phyloP scores from a whole-genome alignment of 2,888 invertebrate genomes.

The Eugnorisma glareosa region DNA sequence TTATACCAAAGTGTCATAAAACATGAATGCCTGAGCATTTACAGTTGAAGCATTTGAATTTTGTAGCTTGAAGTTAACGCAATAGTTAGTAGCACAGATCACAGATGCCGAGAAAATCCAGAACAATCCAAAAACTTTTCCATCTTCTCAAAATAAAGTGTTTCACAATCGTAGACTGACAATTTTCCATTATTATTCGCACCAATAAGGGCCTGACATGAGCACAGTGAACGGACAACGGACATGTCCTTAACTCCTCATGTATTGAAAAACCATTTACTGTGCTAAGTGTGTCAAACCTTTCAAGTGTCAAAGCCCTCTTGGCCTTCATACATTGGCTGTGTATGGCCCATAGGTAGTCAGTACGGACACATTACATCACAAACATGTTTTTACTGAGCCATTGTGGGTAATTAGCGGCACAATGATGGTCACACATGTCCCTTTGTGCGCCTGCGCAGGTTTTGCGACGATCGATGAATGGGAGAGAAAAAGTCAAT shows the following conservation, averaged over 20 bases:
- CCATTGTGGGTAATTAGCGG: constrained; percentile 56
- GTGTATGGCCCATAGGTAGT: constrained; percentile 15
- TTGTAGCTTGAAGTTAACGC: neutral
- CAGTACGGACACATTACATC: constrained; percentile 40
- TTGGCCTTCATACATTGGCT: constrained; percentile 47
- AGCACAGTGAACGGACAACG: constrained; percentile 36
- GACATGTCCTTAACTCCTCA: constrained; percentile 33
- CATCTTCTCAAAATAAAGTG: neutral
- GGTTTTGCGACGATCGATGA: constrained; percentile 53
- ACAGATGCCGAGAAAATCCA: neutral
- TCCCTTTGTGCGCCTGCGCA: constrained; percentile 53
- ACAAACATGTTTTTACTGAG: constrained; percentile 52
- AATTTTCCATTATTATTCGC: neutral
- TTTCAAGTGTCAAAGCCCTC: constrained; percentile 57
- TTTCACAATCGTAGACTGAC: neutral
- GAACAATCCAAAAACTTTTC: neutral
- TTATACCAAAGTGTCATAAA: constrained; percentile 10
- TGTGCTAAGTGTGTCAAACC: constrained; percentile 62
- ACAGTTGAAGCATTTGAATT: neutral
- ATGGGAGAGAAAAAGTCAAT: constrained; percentile 56
- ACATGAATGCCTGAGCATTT: neutral
- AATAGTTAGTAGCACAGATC: neutral
- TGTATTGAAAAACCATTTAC: constrained; percentile 47
- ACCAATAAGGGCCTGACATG: constrained; percentile 29
- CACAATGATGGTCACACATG: constrained; percentile 62